Conservation (phyloP, 2,888 invertebrate species). For the Ethmia dodecea region DNA sequence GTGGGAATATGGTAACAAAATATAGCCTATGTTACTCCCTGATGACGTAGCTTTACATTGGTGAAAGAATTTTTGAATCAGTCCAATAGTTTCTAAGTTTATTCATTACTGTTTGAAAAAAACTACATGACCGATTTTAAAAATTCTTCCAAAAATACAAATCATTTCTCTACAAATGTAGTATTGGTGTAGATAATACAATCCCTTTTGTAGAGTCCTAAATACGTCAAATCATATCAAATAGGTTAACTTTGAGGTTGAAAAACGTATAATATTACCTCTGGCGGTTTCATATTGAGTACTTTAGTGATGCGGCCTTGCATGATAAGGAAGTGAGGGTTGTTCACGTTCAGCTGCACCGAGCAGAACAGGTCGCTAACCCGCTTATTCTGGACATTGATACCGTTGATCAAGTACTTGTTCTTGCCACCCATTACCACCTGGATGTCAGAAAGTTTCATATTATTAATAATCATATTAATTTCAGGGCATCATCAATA, state of each 20-base stretch:
- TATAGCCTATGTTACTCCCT: no score
- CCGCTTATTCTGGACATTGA: constrained; percentile 91
- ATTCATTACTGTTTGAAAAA: constrained; percentile 5
- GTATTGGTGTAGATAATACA: no score
- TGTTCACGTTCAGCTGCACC: constrained; percentile 98
- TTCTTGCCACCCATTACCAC: constrained; percentile 92
- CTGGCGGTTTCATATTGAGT: constrained; percentile 98
- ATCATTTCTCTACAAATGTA: neutral
- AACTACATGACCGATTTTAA: neutral
- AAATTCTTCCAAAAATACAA: no score
- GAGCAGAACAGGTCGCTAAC: constrained; percentile 97
- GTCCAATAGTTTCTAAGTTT: no score
- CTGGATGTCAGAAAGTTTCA: constrained; percentile 40
- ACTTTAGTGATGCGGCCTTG: constrained; percentile 99
- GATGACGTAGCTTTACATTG: no score
- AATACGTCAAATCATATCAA: no score
- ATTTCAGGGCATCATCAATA: no score
- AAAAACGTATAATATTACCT: no score
- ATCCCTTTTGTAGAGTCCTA: no score
- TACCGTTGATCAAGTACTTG: constrained; percentile 96
- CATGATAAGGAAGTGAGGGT: constrained; percentile 99
- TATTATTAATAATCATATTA: neutral
- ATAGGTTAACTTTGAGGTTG: no score
- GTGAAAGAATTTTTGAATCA: no score
- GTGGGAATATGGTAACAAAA: no score